phyloP scores from a whole-genome alignment of 2,888 invertebrate genomes.

The Leuctra nigra region DNA sequence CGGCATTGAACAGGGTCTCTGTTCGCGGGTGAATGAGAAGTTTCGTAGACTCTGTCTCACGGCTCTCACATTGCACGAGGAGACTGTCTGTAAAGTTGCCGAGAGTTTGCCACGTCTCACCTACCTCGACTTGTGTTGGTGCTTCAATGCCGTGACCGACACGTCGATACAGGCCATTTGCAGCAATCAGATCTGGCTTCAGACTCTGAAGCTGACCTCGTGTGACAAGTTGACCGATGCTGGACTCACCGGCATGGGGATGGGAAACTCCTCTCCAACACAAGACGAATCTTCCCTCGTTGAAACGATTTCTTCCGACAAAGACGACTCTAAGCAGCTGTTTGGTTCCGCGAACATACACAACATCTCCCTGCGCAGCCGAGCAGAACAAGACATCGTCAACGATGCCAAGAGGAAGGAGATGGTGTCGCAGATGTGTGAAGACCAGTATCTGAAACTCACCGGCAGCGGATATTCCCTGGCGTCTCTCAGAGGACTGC shows the following conservation, averaged over 20 bases:
- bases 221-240: conserved; percentile 63
- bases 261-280: conserved; percentile 26
- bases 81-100: conserved; percentile 53
- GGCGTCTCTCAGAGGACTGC: conserved; percentile 45
- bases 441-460: conserved; percentile 42
- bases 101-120: conserved; percentile 50
- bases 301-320: not conserved
- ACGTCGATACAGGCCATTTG: conserved; percentile 54
- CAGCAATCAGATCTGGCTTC: conserved; percentile 51
- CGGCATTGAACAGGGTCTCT: conserved; percentile 45
- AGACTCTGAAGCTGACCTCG: conserved; percentile 55
- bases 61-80: conserved; percentile 48
- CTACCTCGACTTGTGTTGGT: conserved; percentile 57
- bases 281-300: not conserved
- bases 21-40: conserved; percentile 17
- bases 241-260: conserved; percentile 61
- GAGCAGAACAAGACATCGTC: conserved; percentile 62
- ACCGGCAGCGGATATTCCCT: conserved; percentile 47
- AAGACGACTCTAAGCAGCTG: not conserved
- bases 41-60: conserved; percentile 22
- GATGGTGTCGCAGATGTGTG: conserved; percentile 55
- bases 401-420: conserved; percentile 57
- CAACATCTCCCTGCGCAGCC: conserved; percentile 53
- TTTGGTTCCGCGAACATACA: conserved; percentile 17
- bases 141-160: conserved; percentile 65